Conservation (phyloP, 2,113 vertebrate species). For the Boulengeromyrus knoepffleri region DNA sequence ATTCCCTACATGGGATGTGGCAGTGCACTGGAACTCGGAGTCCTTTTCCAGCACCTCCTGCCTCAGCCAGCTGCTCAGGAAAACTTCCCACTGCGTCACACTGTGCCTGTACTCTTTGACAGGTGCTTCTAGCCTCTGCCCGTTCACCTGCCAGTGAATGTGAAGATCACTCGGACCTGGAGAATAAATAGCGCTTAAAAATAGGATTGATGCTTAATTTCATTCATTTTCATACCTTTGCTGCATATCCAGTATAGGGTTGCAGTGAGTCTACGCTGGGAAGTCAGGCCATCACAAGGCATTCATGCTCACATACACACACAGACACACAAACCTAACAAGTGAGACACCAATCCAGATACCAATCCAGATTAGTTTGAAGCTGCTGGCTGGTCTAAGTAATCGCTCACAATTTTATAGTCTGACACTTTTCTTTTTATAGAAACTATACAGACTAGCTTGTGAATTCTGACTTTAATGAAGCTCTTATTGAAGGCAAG, state of each 20-base stretch:
- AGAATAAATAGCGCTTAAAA: conserved; percentile 43
- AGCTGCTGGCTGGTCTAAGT: not conserved
- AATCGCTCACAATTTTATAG: not conserved
- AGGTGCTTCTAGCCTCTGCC: conserved; percentile 56
- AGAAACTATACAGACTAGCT: not conserved
- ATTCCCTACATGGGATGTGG: conserved; percentile 60
- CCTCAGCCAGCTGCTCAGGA: conserved; percentile 80
- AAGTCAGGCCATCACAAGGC: not conserved
- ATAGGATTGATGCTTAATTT: not conserved
- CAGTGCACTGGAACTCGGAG: conserved; percentile 71
- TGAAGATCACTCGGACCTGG: conserved; percentile 70
- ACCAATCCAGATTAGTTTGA: not conserved
- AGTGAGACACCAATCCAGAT: not conserved
- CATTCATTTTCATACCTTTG: not conserved
- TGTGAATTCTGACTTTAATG: not conserved
- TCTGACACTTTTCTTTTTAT: not conserved
- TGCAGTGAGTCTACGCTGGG: not conserved
- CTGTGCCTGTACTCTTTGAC: conserved; percentile 54
- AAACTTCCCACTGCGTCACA: conserved; percentile 55
- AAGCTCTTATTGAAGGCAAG: too few species aligned
- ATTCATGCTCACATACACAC: not conserved
- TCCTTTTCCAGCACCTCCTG: conserved; percentile 61
- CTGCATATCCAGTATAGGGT: not conserved
- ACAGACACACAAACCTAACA: not conserved
- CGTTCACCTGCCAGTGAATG: conserved; percentile 78